Conservation (phyloP, 53 echinoderm and acorn worm genomes). For the Arbacia lixula region DNA sequence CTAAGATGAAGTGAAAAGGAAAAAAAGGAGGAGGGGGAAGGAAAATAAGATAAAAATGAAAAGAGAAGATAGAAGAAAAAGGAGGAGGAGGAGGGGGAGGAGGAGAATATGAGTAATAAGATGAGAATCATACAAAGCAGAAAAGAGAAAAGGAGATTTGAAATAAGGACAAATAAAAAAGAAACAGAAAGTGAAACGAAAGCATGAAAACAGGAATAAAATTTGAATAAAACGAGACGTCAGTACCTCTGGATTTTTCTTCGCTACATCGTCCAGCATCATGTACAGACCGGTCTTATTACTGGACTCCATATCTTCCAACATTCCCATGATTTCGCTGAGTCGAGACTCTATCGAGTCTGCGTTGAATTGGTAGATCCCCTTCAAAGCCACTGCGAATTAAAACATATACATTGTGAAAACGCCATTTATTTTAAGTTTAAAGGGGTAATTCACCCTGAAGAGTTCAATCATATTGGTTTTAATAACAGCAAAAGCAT, state of each 20-base stretch:
- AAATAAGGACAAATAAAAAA: too few species aligned
- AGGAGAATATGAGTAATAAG: not conserved
- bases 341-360: slow-evolving; percentile 75
- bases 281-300: slow-evolving; percentile 71
- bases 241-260: slow-evolving; percentile 76
- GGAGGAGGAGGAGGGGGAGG: not conserved
- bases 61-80: too few species aligned
- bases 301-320: slow-evolving; percentile 70
- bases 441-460: too few species aligned
- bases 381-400: slow-evolving; percentile 70
- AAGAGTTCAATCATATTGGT: too few species aligned
- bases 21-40: too few species aligned
- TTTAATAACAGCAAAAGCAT: too few species aligned
- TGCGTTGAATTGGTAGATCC: slow-evolving; percentile 66
- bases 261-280: slow-evolving; percentile 83
- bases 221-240: not conserved
- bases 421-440: too few species aligned
- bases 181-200: too few species aligned
- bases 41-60: too few species aligned
- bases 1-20: not conserved
- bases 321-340: slow-evolving; percentile 60
- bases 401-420: not conserved
- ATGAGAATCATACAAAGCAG: not conserved
- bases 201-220: too few species aligned
- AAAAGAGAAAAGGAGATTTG: too few species aligned